phyloP scores from a whole-genome alignment of 2,113 vertebrate genomes.

The Bufo bufo region DNA sequence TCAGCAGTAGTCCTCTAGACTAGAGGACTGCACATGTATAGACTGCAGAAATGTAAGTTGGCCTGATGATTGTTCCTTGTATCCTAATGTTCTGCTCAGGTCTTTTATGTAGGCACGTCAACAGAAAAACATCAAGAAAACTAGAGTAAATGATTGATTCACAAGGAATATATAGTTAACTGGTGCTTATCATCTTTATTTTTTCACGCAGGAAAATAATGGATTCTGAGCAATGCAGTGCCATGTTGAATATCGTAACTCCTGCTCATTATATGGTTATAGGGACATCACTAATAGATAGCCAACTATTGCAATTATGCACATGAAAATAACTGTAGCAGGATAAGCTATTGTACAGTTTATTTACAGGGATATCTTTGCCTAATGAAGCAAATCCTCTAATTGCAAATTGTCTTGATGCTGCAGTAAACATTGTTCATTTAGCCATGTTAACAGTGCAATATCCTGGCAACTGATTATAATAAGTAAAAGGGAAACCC shows the following conservation, averaged over 20 bases:
- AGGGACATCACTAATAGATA: not conserved
- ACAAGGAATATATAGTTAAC: too few species aligned
- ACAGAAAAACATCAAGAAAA: too few species aligned
- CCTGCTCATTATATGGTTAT: not conserved
- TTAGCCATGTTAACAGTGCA: constrained; percentile 10
- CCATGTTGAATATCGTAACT: not conserved
- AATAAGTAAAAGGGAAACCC: constrained; percentile 7
- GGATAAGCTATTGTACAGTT: constrained; percentile 20
- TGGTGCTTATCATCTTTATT: too few species aligned
- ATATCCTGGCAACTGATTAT: not conserved
- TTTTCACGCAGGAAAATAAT: too few species aligned
- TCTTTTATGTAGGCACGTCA: too few species aligned
- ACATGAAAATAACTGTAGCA: constrained; percentile 19
- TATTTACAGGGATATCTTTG: constrained; percentile 25
- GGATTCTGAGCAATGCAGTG: not conserved
- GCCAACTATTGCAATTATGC: not conserved
- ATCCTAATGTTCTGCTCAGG: too few species aligned
- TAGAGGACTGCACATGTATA: too few species aligned
- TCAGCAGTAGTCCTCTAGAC: too few species aligned
- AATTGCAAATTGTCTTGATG: constrained; percentile 15
- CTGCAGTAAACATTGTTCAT: constrained; percentile 35
- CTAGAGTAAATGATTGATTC: too few species aligned
- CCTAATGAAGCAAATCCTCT: constrained; percentile 20
- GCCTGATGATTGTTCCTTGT: too few species aligned
- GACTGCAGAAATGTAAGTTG: too few species aligned